Conservation (phyloP, 2,113 vertebrate species). For the Meles meles region DNA sequence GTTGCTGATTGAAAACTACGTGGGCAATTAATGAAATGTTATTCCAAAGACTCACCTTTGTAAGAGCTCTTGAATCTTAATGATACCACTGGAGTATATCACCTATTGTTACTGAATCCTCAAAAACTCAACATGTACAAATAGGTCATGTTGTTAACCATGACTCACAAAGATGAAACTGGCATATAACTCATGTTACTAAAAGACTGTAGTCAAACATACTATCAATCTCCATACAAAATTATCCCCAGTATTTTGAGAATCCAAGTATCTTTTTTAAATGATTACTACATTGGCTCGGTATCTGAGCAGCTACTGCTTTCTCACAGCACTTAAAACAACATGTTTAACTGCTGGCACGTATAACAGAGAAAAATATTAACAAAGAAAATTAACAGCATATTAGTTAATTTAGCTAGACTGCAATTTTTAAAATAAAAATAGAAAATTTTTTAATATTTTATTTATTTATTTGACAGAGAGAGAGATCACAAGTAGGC, state of each 20-base stretch:
- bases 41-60: conserved; percentile 40
- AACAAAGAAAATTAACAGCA: conserved; percentile 4
- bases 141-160: conserved; percentile 44
- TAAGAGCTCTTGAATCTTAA: conserved; percentile 54
- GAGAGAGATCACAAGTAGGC: too few species aligned
- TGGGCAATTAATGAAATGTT: conserved; percentile 67
- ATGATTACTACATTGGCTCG: background rate
- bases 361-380: background rate
- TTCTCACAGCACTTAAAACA: background rate
- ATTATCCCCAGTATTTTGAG: background rate
- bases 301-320: background rate
- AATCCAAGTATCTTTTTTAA: background rate
- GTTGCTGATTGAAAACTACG: conserved; percentile 59
- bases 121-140: conserved; percentile 34
- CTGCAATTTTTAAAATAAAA: background rate
- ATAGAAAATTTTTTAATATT: background rate
- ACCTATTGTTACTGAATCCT: conserved; percentile 35
- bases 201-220: conserved; percentile 24
- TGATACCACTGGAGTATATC: conserved; percentile 34
- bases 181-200: background rate
- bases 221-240: background rate
- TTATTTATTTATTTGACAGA: too few species aligned
- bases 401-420: background rate
- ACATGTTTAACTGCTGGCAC: background rate
- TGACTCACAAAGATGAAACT: conserved; percentile 55